Base-by-base conservation (phyloP, 2,888 invertebrate genomes). In the Selenia dentaria region DNA sequence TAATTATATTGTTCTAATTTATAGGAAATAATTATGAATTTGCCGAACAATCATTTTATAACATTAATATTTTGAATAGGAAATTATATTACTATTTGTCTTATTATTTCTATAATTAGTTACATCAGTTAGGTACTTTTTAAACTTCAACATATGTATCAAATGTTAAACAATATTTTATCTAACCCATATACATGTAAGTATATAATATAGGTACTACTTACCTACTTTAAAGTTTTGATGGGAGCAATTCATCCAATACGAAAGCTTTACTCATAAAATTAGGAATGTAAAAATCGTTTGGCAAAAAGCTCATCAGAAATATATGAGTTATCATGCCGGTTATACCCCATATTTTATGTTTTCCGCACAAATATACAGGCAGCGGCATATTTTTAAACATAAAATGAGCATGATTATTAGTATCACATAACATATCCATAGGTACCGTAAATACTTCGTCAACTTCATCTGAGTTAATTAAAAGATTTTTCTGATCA, bases 291-390 rank as follows among this genome's bases (percentile, higher is more conserved):
- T 85, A 87, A 6, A 70, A 36, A 36, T 70, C 65, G 47, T 64
- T 62, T 5, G 86, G 79, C 32, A 88, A 47, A 51, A 89, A 78
- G 48, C 71, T 67, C 37, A 74, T 64, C 10, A 90, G 60, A 63
- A 95, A 93, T 26, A 94, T 71, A 69, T 96, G 94, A 0, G 97
- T 96, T 14, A 97, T 92, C 26, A 94, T 83, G 0, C 94, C 96
- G 0, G 96, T 97, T 6, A 95, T 89, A 2, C 96, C 96, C 96
- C 96, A 96, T 47, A 96, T 91, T 64, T 91, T 92, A 58, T 93
- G 71, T 49, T 79, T 81, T 13, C 92, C 91, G 10, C 91, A 92
- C 9, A 92, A 91, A 33, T 87, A 81, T 64, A 93, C 93, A 0
- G 93, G 93, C 14, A 96, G 45, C 0, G 55, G 52, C 1, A 61